Evolutionary conservation across 37 sponge, comb jelly and placozoan species (phyloP).

Genomic region (Crambe crambe): DNA sequence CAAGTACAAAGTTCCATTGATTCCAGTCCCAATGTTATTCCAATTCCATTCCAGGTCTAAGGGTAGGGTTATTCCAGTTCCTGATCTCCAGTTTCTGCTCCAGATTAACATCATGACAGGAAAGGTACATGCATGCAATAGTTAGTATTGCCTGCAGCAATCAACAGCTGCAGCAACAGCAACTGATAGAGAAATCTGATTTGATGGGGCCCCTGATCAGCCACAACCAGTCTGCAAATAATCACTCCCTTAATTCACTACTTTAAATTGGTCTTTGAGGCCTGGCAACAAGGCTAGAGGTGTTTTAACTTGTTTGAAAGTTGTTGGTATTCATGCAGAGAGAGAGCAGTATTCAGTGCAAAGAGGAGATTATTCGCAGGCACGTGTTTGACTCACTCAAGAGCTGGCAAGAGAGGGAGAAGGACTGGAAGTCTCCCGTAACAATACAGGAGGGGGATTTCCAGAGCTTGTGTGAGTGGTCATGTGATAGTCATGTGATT

Average conservation of each 20-base stretch:
- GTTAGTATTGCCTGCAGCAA: neutral
- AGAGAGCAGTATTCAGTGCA: neutral
- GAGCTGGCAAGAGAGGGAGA: slow-evolving; percentile 16
- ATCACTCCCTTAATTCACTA: too few relatives aligned
- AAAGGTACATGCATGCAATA: neutral
- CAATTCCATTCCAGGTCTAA: slow-evolving; percentile 4
- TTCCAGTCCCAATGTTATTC: too few relatives aligned
- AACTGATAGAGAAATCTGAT: too few relatives aligned
- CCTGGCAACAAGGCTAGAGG: too few relatives aligned
- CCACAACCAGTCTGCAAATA: too few relatives aligned
- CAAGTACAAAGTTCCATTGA: neutral
- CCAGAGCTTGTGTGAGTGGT: neutral
- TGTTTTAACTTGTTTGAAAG: too few relatives aligned
- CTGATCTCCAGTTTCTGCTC: slow-evolving; percentile 3
- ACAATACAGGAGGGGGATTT: neutral
- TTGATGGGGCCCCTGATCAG: too few relatives aligned
- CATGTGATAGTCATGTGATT: neutral
- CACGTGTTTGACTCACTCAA: slow-evolving; percentile 6
- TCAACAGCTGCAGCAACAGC: too few relatives aligned
- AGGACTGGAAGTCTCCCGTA: neutral
- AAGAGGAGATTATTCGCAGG: neutral
- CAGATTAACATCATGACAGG: neutral
- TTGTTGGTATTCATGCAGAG: too few relatives aligned
- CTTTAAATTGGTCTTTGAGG: too few relatives aligned
- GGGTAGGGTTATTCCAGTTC: neutral